A percentile compares a stretch with the other conserved stretches of the same genome.
phyloP scores from a whole-genome alignment of 2,888 invertebrate species.

The Hydriomena furcata region DNA sequence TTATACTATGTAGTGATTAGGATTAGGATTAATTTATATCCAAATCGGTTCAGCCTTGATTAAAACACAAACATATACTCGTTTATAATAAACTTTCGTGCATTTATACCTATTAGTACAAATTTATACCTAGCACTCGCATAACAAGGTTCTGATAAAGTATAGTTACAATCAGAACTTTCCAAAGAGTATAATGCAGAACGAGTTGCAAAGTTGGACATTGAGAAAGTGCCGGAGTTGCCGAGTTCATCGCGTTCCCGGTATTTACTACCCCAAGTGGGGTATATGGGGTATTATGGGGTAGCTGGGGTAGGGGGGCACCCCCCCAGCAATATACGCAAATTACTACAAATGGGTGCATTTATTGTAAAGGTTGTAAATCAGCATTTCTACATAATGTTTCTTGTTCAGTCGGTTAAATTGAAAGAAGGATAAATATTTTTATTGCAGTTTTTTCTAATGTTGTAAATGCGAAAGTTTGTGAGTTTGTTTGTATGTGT shows the following conservation, averaged over 20 bases:
- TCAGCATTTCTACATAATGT: no score
- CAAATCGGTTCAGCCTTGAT: no score
- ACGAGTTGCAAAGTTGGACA: conserved; percentile 24
- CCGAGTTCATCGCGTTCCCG: conserved; percentile 5
- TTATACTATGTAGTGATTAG: no score
- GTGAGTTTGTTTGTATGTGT: no score
- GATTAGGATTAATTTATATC: no score
- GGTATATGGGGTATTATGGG: neutral
- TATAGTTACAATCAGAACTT: neutral
- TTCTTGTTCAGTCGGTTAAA: no score
- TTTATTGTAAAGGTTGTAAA: conserved; percentile 9
- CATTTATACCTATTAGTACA: no score
- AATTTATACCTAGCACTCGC: neutral
- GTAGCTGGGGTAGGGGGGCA: neutral
- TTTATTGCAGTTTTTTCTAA: no score
- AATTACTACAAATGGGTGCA: conserved; percentile 22
- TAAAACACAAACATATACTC: no score
- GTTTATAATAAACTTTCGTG: no score
- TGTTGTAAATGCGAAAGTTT: no score
- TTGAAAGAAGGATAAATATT: no score
- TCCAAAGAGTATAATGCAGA: conserved; percentile 5
- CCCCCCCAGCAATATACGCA: conserved; percentile 11
- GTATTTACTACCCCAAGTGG: neutral
- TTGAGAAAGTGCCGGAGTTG: conserved; percentile 17
- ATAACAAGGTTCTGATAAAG: neutral